phyloP scores from a whole-genome alignment of 2,888 invertebrate species.

The Odontocolon sp. region DNA sequence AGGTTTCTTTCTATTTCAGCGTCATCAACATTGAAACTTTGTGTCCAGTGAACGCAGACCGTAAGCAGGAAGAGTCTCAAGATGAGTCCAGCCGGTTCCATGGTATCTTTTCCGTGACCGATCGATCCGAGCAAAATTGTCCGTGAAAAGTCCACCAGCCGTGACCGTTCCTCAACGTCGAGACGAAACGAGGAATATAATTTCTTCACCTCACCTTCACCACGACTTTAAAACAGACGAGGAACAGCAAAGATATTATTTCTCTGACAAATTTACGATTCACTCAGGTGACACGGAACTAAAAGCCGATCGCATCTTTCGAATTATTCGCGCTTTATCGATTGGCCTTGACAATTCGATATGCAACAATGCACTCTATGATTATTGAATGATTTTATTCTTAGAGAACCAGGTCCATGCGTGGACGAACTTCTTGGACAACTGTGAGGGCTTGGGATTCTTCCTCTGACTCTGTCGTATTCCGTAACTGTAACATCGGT shows the following conservation, averaged over 20 bases:
- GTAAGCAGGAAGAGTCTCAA: slow-evolving; percentile 65
- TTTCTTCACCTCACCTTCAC: neutral
- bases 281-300: neutral
- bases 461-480: neutral
- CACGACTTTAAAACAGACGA: neutral
- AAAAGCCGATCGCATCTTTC: neutral
- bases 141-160: slow-evolving; percentile 46
- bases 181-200: slow-evolving; percentile 4
- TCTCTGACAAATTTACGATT: neutral
- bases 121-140: slow-evolving; percentile 34
- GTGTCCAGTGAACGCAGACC: slow-evolving; percentile 58
- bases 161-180: slow-evolving; percentile 2
- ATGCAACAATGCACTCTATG: neutral
- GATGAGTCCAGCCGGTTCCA: slow-evolving; percentile 62
- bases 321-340: neutral
- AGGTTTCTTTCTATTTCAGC: slow-evolving; percentile 47
- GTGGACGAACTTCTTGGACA: slow-evolving; percentile 6
- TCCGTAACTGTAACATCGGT: slow-evolving; percentile 77
- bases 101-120: slow-evolving; percentile 26
- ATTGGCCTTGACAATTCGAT: neutral
- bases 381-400: neutral
- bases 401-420: neutral
- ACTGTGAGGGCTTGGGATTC: slow-evolving; percentile 15
- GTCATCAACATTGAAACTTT: slow-evolving; percentile 20
- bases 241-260: neutral